Evolutionary conservation across 64 coral and sea anemone species (phyloP).

Genomic region (Pocillopora verrucosa): DNA sequence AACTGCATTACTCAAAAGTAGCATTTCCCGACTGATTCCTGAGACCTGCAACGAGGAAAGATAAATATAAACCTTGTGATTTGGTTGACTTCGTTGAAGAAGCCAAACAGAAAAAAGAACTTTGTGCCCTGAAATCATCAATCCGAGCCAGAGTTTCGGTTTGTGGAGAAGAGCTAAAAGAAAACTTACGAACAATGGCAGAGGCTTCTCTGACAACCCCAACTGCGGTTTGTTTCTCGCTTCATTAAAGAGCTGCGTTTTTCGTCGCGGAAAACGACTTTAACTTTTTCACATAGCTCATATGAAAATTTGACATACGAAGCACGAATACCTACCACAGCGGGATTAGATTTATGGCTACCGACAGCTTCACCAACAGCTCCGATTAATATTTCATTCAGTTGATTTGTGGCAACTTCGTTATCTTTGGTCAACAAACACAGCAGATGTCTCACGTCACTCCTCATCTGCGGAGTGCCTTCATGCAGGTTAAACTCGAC

Average conservation of each 20-base stretch:
- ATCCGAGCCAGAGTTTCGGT: too few relatives aligned
- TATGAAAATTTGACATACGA: not conserved
- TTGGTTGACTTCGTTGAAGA: not conserved
- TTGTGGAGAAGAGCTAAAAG: too few relatives aligned
- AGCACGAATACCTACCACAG: slow-evolving; percentile 58
- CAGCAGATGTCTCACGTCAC: slow-evolving; percentile 89
- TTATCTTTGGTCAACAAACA: slow-evolving; percentile 97
- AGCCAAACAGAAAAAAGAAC: not conserved
- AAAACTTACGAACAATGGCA: too few relatives aligned
- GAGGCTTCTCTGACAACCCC: too few relatives aligned
- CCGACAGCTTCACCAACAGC: slow-evolving; percentile 77
- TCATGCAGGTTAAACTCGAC: slow-evolving; percentile 97
- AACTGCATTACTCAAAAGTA: slow-evolving; percentile 84
- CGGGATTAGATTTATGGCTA: slow-evolving; percentile 90
- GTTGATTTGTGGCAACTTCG: slow-evolving; percentile 75
- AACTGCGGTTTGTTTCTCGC: too few relatives aligned
- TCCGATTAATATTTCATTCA: slow-evolving; percentile 83
- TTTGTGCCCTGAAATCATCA: too few relatives aligned
- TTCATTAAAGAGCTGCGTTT: too few relatives aligned
- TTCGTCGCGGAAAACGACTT: too few relatives aligned
- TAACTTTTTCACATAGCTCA: too few relatives aligned
- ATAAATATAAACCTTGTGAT: not conserved
- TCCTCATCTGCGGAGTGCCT: slow-evolving; percentile 96
- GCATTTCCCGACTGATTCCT: slow-evolving; percentile 93
- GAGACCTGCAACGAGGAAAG: slow-evolving; percentile 61